phyloP scores from a whole-genome alignment of 2,888 invertebrate species.

The Ramazzottius varieornatus region DNA sequence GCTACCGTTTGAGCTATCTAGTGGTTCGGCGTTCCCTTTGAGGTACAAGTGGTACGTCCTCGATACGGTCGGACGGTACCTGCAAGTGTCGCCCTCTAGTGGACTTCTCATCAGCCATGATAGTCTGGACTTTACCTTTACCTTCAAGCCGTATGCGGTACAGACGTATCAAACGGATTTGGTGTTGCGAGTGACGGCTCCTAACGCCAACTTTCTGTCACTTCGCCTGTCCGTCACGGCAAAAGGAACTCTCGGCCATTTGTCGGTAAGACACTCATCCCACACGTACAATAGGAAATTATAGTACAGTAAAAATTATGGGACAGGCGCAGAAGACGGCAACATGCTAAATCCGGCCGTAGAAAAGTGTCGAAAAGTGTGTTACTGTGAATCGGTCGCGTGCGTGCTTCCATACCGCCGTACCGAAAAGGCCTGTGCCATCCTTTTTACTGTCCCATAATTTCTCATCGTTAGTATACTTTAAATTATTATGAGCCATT shows the following conservation, averaged over 20 bases:
- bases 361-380: too few species aligned
- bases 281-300: too few species aligned
- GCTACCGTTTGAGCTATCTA: background rate
- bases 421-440: too few species aligned
- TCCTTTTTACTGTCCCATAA: too few species aligned
- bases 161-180: background rate
- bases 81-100: background rate
- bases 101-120: background rate
- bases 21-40: background rate
- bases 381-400: too few species aligned
- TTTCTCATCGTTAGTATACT: too few species aligned
- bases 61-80: background rate
- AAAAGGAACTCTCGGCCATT: background rate
- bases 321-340: too few species aligned
- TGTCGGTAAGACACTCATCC: background rate
- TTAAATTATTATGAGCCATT: too few species aligned
- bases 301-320: too few species aligned
- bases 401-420: too few species aligned
- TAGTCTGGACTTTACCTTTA: background rate
- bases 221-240: background rate
- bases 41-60: background rate
- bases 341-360: too few species aligned
- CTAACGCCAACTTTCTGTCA: background rate
- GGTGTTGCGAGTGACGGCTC: background rate
- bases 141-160: background rate